phyloP scores from a whole-genome alignment of 2,113 vertebrate genomes.

The Oryzias melastigma region DNA sequence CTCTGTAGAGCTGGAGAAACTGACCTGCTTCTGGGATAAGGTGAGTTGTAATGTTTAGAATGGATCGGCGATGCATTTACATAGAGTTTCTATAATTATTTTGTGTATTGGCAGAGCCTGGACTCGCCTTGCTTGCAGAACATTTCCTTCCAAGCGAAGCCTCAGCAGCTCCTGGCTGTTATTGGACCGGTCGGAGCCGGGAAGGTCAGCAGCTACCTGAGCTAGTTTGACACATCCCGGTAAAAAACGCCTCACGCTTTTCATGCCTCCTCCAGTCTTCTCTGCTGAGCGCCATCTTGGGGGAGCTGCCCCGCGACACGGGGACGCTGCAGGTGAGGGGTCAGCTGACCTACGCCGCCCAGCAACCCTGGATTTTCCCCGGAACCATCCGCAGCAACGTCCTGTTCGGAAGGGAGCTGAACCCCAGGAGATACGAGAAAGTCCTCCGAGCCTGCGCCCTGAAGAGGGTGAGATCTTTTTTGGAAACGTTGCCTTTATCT shows the following conservation, averaged over 20 bases:
- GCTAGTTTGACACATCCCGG: too few species aligned
- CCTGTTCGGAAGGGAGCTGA: constrained; percentile 88
- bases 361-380: constrained; percentile 96
- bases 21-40: constrained; percentile 89
- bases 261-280: constrained; percentile 80
- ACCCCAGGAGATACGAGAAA: constrained; percentile 84
- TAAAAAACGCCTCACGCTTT: too few species aligned
- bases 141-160: constrained; percentile 80
- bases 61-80: background rate
- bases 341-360: constrained; percentile 88
- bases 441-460: constrained; percentile 89
- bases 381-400: constrained; percentile 96
- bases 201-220: constrained; percentile 77
- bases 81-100: background rate
- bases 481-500: too few species aligned
- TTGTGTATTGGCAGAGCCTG: constrained; percentile 64
- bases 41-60: constrained; percentile 27
- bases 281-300: constrained; percentile 86
- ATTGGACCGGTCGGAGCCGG: constrained; percentile 95
- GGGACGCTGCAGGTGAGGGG: constrained; percentile 82
- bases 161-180: constrained; percentile 84
- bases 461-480: constrained; percentile 80
- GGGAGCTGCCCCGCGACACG: constrained; percentile 82
- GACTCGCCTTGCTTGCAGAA: constrained; percentile 85
- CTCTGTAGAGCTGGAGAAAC: constrained; percentile 76